Conservation (phyloP, 2,888 invertebrate species). For the Ophion slaviceki region DNA sequence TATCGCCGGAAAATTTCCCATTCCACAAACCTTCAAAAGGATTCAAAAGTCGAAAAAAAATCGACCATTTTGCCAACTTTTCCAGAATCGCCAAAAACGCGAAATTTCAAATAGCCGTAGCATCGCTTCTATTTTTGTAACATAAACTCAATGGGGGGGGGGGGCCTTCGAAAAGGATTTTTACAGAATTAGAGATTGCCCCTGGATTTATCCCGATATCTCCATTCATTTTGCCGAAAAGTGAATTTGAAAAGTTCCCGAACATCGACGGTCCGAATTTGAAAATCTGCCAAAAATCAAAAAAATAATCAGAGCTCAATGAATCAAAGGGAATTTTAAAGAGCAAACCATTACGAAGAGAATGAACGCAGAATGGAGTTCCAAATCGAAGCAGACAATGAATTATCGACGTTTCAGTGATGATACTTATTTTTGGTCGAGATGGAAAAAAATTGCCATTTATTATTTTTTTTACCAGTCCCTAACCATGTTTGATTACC, state of each 20-base stretch:
- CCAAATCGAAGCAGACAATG: neutral
- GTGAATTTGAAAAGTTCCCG: neutral
- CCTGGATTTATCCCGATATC: neutral
- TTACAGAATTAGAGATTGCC: neutral
- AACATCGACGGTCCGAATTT: neutral
- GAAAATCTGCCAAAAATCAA: neutral
- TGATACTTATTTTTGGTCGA: too few species aligned
- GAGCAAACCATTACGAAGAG: neutral
- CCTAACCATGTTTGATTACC: too few species aligned
- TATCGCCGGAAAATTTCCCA: too few species aligned
- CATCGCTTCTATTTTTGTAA: too few species aligned
- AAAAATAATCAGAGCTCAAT: neutral
- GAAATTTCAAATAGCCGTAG: too few species aligned
- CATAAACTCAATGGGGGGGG: too few species aligned
- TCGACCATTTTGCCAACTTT: too few species aligned
- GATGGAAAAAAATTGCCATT: too few species aligned
- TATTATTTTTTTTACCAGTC: too few species aligned
- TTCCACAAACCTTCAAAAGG: too few species aligned
- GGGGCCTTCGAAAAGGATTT: neutral
- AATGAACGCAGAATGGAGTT: neutral
- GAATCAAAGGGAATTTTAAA: neutral
- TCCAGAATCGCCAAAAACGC: too few species aligned
- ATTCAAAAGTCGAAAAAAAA: too few species aligned
- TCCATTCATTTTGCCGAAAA: neutral
- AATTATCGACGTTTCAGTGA: neutral